These are phyloP conservation scores for Eira barbara DNA, from an alignment of 2,113 vertebrate genomes.

Conservation along the genomic window DNA sequence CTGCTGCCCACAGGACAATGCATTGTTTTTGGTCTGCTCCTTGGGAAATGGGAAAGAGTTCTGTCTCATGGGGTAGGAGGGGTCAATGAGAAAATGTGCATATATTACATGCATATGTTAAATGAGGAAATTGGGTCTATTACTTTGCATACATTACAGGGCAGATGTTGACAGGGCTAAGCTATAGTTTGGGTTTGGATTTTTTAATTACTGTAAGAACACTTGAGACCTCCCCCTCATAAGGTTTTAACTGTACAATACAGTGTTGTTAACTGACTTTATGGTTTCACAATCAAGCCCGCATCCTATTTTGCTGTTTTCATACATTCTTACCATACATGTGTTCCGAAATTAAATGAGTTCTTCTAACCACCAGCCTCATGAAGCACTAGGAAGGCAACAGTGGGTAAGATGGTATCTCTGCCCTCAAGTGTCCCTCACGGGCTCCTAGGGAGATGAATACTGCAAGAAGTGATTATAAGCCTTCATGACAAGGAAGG, in stretches of 20 bases:
- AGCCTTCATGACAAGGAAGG: background rate
- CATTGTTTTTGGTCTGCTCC: background rate
- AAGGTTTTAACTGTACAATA: background rate
- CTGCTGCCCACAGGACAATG: background rate
- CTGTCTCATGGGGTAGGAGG: background rate
- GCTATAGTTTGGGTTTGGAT: background rate
- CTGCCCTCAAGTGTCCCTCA: background rate
- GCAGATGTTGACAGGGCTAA: background rate
- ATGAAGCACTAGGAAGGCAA: background rate
- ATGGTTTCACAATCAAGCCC: background rate
- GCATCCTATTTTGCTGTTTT: background rate
- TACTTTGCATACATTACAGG: background rate
- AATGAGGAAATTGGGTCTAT: background rate
- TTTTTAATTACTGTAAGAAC: background rate
- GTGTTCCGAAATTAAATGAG: background rate
- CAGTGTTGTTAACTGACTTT: background rate
- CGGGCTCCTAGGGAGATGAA: background rate
- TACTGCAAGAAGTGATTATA: background rate
- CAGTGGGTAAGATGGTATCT: accelerated
- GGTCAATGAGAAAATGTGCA: background rate
- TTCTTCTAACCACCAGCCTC: background rate
- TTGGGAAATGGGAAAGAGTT: background rate
- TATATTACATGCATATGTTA: background rate
- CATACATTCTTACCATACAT: background rate
- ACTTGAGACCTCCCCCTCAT: background rate